phyloP scores from a whole-genome alignment of 1,140 invertebrate species.

The Nomia melanderi region DNA sequence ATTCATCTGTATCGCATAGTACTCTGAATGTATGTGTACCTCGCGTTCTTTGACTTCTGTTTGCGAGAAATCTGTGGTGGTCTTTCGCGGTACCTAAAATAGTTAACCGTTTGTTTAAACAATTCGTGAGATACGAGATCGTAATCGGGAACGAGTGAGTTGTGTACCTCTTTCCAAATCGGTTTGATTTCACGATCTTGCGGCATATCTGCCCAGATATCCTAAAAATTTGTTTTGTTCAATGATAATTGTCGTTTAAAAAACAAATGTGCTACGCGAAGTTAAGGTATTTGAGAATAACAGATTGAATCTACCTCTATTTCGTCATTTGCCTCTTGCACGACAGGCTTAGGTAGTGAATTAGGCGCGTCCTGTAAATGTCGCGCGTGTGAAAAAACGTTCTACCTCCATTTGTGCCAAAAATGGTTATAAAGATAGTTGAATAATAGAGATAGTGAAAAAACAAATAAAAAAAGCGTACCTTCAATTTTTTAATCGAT shows the following conservation, averaged over 20 bases:
- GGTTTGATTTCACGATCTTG: slow-evolving; percentile 27
- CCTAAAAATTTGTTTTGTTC: slow-evolving; percentile 1
- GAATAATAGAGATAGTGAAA: too few relatives aligned
- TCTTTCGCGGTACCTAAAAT: slow-evolving; percentile 18
- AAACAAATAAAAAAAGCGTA: too few relatives aligned
- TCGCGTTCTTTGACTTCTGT: not conserved
- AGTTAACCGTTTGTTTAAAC: not conserved
- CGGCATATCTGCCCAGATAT: slow-evolving; percentile 40
- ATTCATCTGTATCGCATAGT: too few relatives aligned
- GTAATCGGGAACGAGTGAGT: not conserved
- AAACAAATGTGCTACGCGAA: too few relatives aligned
- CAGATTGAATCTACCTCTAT: not conserved
- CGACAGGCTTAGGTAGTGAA: not conserved
- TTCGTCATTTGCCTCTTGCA: not conserved
- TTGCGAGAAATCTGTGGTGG: not conserved
- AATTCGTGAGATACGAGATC: too few relatives aligned
- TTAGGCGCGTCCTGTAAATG: too few relatives aligned
- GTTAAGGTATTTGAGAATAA: too few relatives aligned
- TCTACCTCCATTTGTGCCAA: too few relatives aligned
- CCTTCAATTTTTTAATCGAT: not conserved
- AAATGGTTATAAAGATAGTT: too few relatives aligned
- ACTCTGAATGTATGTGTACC: not conserved
- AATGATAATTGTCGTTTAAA: not conserved
- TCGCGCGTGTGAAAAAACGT: too few relatives aligned
- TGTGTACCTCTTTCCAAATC: slow-evolving; percentile 25